Evolutionary conservation across 1,140 invertebrate genomes (phyloP), one percentile per base, ranked within the genome.

Genomic region (Euglossa dilemma): DNA sequence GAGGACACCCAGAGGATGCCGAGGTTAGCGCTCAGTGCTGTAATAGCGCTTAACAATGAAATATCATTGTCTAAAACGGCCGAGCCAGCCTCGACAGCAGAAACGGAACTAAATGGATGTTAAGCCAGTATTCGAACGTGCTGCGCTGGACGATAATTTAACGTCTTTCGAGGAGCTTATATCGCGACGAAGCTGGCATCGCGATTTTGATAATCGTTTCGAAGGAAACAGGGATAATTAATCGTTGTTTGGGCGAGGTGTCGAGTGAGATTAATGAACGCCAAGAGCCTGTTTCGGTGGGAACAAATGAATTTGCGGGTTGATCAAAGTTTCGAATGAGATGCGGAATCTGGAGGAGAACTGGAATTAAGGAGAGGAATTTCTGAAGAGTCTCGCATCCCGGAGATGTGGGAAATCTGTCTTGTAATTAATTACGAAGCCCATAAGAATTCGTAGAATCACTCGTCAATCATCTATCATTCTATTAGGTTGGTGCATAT

Each of bases 21-120:
- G 57, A 78, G 80, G 84, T 77, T 85, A 72, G 80, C 67, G 67
- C 52, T 64, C 59, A 45, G 18, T 61, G 25, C 47, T 56, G 73
- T 85, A 85, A 85, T 67, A 71, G 80, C 52, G 67, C 69, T 78
- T 85, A 83, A 83, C 84, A 83, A 85, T 85, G 84, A 85, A 85
- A 85, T 83, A 83, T 85, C 72, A 75, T 79, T 80, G 69, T 73
- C 77, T 66, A 76, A 73, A 74, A 81, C 47, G 63, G 56, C 11
- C n/a, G 20, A 11, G 47, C 18, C 56, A 71, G 64, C n/a, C 67
- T 6, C 67, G 56, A 63, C 56, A 59, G 36, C 47, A 47, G 56
- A 73, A 80, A 84, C 72, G 83, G 76, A 25, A 72, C 79, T 71
- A 70, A 85, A 85, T 85, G 83, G 83, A 85, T 61, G 64, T 81